A percentile compares a stretch with the other conserved stretches of the same genome.
These are phyloP conservation scores for Drosophila putrida DNA, from an alignment of 2,888 invertebrate species.

Conservation along the genomic window DNA sequence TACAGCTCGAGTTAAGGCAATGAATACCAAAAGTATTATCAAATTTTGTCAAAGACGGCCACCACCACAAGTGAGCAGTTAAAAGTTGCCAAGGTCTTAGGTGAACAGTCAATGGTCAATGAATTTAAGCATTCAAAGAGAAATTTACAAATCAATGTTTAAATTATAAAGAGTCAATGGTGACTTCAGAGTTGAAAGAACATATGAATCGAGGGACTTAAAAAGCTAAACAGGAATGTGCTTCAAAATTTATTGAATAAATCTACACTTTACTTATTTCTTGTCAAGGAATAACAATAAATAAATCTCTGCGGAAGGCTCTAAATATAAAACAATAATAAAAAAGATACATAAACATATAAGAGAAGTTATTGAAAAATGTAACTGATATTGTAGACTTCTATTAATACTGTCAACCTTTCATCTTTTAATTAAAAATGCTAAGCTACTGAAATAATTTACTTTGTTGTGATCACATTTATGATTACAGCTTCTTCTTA, in stretches of 20 bases:
- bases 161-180: constrained; percentile 4
- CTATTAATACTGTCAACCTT: no score
- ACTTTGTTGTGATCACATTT: no score
- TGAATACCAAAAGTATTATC: constrained; percentile 30
- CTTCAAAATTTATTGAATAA: neutral
- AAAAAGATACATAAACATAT: no score
- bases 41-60: constrained; percentile 22
- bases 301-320: no score
- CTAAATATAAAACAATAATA: no score
- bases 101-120: constrained; percentile 4
- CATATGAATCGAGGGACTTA: neutral
- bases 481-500: no score
- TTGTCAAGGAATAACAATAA: no score
- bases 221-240: neutral
- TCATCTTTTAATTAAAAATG: no score
- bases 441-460: no score
- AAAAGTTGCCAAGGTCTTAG: constrained; percentile 1
- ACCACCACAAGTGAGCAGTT: constrained; percentile 2
- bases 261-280: no score
- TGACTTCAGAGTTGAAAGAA: neutral
- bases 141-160: constrained; percentile 1
- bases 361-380: no score
- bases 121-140: constrained; percentile 3
- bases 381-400: no score
- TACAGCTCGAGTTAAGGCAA: constrained; percentile 18